Percentiles rank a stretch among this genome's conserved stretches.
Conservation (phyloP, 2,113 vertebrate genomes). For the Eulemur macaco region DNA sequence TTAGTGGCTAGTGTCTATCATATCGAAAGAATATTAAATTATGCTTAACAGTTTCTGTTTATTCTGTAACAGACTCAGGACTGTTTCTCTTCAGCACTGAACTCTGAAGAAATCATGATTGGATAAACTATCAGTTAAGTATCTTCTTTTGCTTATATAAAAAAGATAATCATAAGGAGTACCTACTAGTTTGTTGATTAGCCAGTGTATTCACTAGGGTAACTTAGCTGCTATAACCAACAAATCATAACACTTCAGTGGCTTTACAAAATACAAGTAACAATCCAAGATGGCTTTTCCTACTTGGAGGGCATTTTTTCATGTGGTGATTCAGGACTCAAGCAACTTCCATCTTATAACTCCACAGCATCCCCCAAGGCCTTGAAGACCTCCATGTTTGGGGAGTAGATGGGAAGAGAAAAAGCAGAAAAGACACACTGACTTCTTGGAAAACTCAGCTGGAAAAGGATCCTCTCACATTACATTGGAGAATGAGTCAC, state of each 20-base stretch:
- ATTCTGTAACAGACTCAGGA: background rate
- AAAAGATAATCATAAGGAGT: background rate
- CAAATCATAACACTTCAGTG: background rate
- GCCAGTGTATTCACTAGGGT: background rate
- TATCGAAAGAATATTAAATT: constrained; percentile 22
- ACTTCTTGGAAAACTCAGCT: background rate
- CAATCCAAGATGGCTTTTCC: background rate
- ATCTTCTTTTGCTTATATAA: background rate
- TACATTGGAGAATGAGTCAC: background rate
- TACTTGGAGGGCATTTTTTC: background rate
- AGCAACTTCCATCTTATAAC: background rate
- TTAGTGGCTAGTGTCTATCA: background rate
- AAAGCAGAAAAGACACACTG: background rate
- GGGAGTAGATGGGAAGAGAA: background rate
- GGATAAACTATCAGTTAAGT: background rate
- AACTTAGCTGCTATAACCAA: background rate
- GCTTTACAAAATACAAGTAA: background rate
- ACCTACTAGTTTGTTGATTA: background rate
- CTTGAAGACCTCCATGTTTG: background rate
- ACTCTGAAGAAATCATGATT: background rate
- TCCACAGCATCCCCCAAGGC: background rate
- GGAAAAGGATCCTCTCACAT: background rate
- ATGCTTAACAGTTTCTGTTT: background rate
- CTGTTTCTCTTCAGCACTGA: background rate
- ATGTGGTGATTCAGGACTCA: background rate